A percentile compares a stretch with the other conserved stretches of the same genome.
phyloP scores from a whole-genome alignment of 2,888 invertebrate genomes.

The Cenopis cana region DNA sequence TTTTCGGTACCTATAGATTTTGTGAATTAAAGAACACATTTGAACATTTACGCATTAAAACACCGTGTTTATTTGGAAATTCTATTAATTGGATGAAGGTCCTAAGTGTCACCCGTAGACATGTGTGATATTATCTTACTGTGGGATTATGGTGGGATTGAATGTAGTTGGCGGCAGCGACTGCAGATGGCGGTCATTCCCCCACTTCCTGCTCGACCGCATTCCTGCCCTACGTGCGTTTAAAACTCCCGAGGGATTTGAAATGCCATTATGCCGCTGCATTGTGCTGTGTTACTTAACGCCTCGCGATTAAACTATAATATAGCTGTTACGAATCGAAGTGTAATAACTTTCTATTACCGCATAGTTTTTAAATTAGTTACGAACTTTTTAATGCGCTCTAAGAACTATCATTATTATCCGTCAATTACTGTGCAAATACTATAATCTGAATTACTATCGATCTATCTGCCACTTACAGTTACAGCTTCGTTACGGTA shows the following conservation, averaged over 20 bases:
- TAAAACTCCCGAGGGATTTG: constrained; percentile 42
- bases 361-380: background rate
- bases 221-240: constrained; percentile 61
- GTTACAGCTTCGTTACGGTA: constrained; percentile 10
- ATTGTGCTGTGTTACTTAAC: constrained; percentile 20
- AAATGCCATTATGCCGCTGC: constrained; percentile 24
- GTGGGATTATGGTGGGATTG: constrained; percentile 12
- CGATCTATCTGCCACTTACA: constrained; percentile 8
- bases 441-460: constrained; percentile 12
- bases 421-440: constrained; percentile 25
- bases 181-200: constrained; percentile 53
- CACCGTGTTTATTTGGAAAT: no score
- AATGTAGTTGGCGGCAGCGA: constrained; percentile 28
- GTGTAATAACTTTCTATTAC: constrained; percentile 1
- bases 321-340: background rate
- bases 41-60: no score
- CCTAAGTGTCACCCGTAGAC: background rate
- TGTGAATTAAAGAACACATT: no score
- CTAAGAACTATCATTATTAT: background rate
- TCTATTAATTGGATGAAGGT: background rate
- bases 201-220: constrained; percentile 69
- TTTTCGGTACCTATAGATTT: no score
- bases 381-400: background rate
- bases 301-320: constrained; percentile 7
- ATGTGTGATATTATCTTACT: constrained; percentile 5